Conservation (phyloP, 2,113 vertebrate species). For the Sterna hirundo region DNA sequence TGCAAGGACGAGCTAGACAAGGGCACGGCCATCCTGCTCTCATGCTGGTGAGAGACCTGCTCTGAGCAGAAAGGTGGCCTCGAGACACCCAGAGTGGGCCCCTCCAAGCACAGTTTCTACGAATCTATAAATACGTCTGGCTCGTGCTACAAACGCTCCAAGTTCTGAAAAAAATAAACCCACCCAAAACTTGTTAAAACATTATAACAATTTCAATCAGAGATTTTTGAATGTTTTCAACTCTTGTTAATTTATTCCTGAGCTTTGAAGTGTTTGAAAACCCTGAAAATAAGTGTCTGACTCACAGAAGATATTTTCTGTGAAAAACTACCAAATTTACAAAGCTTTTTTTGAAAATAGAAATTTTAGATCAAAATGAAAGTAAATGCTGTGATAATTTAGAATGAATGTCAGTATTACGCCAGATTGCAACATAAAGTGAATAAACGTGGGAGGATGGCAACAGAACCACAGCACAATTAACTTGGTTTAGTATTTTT, state of each 20-base stretch:
- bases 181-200: not conserved
- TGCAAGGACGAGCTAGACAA: not conserved
- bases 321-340: not conserved
- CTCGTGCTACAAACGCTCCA: not conserved
- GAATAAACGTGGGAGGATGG: not conserved
- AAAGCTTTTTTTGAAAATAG: not conserved
- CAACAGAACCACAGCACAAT: not conserved
- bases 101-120: not conserved
- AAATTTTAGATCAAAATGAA: slow-evolving; percentile 16
- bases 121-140: not conserved
- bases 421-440: not conserved
- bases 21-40: not conserved
- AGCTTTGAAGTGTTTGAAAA: slow-evolving; percentile 30
- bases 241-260: slow-evolving; percentile 17
- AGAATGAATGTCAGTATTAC: not conserved
- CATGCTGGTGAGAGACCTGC: not conserved
- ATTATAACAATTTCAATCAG: not conserved
- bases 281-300: slow-evolving; percentile 6
- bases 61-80: not conserved
- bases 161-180: not conserved
- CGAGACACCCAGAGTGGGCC: not conserved
- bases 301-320: not conserved
- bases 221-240: not conserved
- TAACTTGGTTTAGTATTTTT: not conserved
- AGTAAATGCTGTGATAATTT: not conserved